A percentile compares a stretch with the other conserved stretches of the same genome.
Evolutionary conservation across 2,113 vertebrate species (phyloP).

Genomic region (Porphyrio hochstetteri): DNA sequence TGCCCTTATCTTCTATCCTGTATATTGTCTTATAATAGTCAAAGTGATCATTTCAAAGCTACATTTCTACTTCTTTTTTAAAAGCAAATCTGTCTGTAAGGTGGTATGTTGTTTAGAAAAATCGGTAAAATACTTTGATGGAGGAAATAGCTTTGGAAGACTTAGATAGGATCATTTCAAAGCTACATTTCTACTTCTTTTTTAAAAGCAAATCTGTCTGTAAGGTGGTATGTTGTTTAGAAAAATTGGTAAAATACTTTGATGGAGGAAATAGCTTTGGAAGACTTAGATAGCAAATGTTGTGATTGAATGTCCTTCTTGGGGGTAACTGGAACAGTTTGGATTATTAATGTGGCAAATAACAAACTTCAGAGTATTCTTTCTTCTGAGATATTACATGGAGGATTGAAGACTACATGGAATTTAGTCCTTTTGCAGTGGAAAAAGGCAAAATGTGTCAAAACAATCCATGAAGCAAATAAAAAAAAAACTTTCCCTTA

Average conservation of each 20-base stretch:
- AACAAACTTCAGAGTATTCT: background rate
- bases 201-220: background rate
- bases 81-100: background rate
- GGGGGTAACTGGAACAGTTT: background rate
- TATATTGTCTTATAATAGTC: background rate
- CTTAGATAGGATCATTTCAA: background rate
- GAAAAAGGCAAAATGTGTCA: slow-evolving; percentile 5
- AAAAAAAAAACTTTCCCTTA: background rate
- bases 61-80: background rate
- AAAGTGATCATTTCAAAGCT: background rate
- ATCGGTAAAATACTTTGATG: background rate
- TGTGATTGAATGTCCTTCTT: background rate
- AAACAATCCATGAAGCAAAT: background rate
- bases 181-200: background rate
- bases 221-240: background rate
- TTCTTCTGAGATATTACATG: background rate
- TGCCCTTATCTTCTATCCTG: background rate
- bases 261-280: background rate
- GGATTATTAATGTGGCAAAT: background rate
- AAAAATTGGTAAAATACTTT: background rate
- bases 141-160: background rate
- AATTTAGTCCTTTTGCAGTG: background rate
- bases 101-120: background rate
- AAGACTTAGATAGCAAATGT: background rate
- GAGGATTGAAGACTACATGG: background rate